Conservation (phyloP, 2,888 invertebrate genomes). For the Rhaphigaster nebulosa region DNA sequence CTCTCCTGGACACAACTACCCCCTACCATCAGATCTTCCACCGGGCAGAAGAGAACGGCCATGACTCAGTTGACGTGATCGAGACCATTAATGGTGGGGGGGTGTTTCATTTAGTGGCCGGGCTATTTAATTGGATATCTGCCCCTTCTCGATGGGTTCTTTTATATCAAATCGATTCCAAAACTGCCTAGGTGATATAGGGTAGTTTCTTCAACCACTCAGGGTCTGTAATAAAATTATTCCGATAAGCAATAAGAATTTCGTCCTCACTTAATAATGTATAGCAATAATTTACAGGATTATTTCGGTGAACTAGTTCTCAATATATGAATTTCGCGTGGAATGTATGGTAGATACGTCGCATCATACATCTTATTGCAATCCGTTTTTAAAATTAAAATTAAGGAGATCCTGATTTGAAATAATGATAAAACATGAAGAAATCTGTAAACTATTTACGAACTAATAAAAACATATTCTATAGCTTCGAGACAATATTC, state of each 20-base stretch:
- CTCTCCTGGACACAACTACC: neutral
- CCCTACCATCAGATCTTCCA: neutral
- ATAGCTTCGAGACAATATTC: too few species aligned
- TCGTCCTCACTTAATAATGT: neutral
- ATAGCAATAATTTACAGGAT: neutral
- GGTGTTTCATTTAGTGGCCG: conserved; percentile 43
- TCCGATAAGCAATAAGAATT: neutral
- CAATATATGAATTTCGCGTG: too few species aligned
- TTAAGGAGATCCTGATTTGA: too few species aligned
- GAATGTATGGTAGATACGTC: too few species aligned
- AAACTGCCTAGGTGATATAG: conserved; percentile 49
- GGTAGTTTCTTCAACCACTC: neutral
- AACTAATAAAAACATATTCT: too few species aligned
- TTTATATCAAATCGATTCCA: conserved; percentile 44
- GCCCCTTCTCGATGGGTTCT: conserved; percentile 12
- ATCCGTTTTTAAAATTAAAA: too few species aligned
- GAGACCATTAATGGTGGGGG: conserved; percentile 45
- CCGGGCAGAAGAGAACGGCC: neutral
- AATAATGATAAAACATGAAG: too few species aligned
- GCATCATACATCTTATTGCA: too few species aligned
- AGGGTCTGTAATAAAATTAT: neutral
- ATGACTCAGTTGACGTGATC: conserved; percentile 57
- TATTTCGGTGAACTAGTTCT: too few species aligned
- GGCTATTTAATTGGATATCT: conserved; percentile 52
- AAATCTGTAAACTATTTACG: too few species aligned